Percentiles rank a stretch among this genome's conserved stretches.
Evolutionary conservation across 2,113 vertebrate genomes (phyloP).

Genomic region (Albula goreensis): DNA sequence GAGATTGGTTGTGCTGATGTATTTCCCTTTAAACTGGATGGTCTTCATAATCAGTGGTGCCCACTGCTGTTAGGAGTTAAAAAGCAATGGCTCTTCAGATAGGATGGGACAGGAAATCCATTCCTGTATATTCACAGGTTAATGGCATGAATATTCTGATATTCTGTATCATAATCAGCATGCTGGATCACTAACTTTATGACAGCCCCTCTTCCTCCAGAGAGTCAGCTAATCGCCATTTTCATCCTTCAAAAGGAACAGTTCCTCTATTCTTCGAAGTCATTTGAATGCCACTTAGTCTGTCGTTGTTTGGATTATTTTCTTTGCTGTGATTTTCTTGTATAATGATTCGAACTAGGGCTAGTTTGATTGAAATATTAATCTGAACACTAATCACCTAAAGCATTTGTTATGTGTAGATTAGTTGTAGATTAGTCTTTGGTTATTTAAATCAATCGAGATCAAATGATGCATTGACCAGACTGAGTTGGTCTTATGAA

Average conservation of each 20-base stretch:
- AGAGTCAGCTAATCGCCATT: not conserved
- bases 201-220: not conserved
- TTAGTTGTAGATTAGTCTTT: too few relatives aligned
- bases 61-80: not conserved
- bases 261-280: not conserved
- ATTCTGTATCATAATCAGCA: not conserved
- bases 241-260: not conserved
- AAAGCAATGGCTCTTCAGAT: not conserved
- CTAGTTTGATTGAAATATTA: too few relatives aligned
- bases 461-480: too few relatives aligned
- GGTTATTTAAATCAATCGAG: too few relatives aligned
- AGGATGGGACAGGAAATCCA: not conserved
- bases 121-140: not conserved
- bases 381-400: too few relatives aligned
- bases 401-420: too few relatives aligned
- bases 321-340: not conserved
- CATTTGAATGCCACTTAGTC: not conserved
- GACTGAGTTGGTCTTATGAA: too few relatives aligned
- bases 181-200: not conserved
- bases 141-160: not conserved
- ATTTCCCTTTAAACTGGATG: constrained; percentile 1
- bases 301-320: not conserved
- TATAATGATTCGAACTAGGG: not conserved
- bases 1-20: not conserved
- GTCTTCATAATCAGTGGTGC: not conserved